Evolutionary conservation across 2,113 vertebrate species (phyloP), one percentile per base, ranked within the genome.

Genomic region (Cyanoliseus patagonus): DNA sequence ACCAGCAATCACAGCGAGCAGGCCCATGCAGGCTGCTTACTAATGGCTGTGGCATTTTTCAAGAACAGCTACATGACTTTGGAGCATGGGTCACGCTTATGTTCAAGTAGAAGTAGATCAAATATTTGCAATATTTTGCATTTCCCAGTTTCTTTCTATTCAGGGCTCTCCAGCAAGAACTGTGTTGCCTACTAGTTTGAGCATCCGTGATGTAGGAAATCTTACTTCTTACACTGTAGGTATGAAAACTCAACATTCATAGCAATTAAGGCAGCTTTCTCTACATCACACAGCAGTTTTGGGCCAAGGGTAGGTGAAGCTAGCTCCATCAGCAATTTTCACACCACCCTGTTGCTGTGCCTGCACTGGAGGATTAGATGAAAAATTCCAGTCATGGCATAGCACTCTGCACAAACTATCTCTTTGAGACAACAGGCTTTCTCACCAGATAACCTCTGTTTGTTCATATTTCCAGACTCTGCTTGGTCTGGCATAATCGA

Each of bases 111-210:
- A 91, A 63, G 30, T 28, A 72, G 23, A 91, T 41, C 12, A 93
- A 94, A 75, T 93, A 86, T 41, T 90, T 93, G 7, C 70, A 84
- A 64, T 86, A 82, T 47, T 86, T 88, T 5, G 57, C 73, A 91
- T 88, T 90, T 84, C 47, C 41, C 53, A 23, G 17, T 39, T 74
- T 86, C 24, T 42, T 79, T 86, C 57, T 51, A 11, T 14, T 16
- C 35, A 67, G 39, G 37, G 33, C 18, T 86, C 33, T 70, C 42
- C 55, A 81, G 15, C 13, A 83, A 88, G 8, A 78, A 19, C 44
- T 61, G 42, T 10, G 24, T 12, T 35, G 4, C 68, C 70, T 49
- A 69, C 8, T 59, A n/a, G 64, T 57, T n/a, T 46, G 55, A 86
- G 55, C 23, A 19, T 13, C 10, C 28, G 5, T 24, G 24, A 57